These are phyloP conservation scores for Autographa gamma DNA, from an alignment of 2,888 invertebrate genomes.

Conservation along the genomic window DNA sequence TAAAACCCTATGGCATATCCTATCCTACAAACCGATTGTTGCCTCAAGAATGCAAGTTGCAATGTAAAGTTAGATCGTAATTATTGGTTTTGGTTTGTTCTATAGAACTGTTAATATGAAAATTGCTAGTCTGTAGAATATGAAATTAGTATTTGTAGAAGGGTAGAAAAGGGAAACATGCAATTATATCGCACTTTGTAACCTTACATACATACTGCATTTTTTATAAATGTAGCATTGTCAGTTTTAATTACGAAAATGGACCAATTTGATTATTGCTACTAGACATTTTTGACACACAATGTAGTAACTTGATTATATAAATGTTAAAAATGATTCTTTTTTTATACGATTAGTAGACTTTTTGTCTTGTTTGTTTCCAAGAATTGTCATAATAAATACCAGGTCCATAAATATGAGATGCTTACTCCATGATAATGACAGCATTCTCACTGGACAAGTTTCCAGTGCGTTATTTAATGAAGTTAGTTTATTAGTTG, in stretches of 20 bases:
- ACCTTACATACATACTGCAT: too few relatives aligned
- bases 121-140: background rate
- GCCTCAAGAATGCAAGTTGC: conserved; percentile 16
- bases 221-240: too few relatives aligned
- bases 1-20: conserved; percentile 11
- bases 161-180: background rate
- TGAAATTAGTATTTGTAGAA: background rate
- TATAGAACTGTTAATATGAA: background rate
- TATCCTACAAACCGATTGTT: conserved; percentile 39
- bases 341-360: too few relatives aligned
- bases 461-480: conserved; percentile 82
- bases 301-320: too few relatives aligned
- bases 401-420: conserved; percentile 27
- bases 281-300: too few relatives aligned
- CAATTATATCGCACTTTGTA: background rate
- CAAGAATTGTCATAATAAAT: background rate
- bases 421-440: conserved; percentile 32
- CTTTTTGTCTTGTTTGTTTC: too few relatives aligned
- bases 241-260: too few relatives aligned
- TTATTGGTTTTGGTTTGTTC: background rate
- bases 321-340: too few relatives aligned
- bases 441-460: conserved; percentile 72
- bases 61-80: conserved; percentile 8
- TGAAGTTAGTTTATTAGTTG: conserved; percentile 84
- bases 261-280: too few relatives aligned